Conservation (phyloP, 2,888 invertebrate genomes). For the Balanococcus diminutus region DNA sequence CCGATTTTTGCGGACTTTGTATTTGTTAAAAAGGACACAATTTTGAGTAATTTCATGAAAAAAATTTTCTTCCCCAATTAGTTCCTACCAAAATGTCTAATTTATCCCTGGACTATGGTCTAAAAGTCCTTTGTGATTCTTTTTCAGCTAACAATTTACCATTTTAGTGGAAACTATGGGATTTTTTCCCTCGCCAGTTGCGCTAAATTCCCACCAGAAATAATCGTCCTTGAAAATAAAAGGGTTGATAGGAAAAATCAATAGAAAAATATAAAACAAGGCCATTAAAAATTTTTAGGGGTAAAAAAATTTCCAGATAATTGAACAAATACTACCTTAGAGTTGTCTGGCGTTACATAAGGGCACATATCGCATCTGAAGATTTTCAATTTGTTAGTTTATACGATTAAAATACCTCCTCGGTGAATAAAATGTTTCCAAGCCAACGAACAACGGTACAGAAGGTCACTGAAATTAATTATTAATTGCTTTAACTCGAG, state of each 20-base stretch:
- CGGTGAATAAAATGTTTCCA: neutral
- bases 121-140: too few species aligned
- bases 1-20: too few species aligned
- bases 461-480: conserved; percentile 2
- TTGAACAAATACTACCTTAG: neutral
- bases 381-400: neutral
- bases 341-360: neutral
- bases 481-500: neutral
- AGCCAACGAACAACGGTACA: neutral
- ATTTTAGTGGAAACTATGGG: too few species aligned
- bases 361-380: neutral
- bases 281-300: neutral
- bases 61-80: too few species aligned
- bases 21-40: too few species aligned
- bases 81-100: too few species aligned
- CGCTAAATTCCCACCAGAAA: neutral
- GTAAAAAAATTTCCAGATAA: neutral
- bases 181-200: too few species aligned
- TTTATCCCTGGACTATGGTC: too few species aligned
- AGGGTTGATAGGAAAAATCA: neutral
- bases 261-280: neutral
- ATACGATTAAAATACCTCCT: neutral
- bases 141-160: too few species aligned
- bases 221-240: neutral
- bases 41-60: too few species aligned